Conservation (phyloP, 2,888 invertebrate species). For the Mechanitis mazaeus region DNA sequence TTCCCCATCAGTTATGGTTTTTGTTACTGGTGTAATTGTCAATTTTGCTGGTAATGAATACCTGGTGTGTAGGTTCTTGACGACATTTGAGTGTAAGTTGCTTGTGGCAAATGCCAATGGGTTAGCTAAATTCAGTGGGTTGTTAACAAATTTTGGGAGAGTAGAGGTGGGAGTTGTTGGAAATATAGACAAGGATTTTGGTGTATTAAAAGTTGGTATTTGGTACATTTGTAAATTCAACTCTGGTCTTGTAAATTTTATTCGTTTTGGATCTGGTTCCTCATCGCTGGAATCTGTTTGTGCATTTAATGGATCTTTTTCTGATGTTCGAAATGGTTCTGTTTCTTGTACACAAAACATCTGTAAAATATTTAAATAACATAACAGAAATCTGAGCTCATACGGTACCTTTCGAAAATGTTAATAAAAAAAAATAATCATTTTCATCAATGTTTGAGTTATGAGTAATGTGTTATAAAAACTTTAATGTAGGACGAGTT, state of each 20-base stretch:
- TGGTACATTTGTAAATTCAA: slow-evolving; percentile 66
- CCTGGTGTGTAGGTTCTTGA: slow-evolving; percentile 55
- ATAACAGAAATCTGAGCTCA: not conserved
- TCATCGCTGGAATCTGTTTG: slow-evolving; percentile 62
- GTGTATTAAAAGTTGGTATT: slow-evolving; percentile 61
- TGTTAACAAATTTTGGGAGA: slow-evolving; percentile 65
- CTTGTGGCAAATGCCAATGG: slow-evolving; percentile 51
- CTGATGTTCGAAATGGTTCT: slow-evolving; percentile 48
- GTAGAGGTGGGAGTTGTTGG: slow-evolving; percentile 43
- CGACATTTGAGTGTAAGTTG: slow-evolving; percentile 49
- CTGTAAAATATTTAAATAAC: slow-evolving; percentile 38
- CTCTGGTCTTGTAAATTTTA: slow-evolving; percentile 50
- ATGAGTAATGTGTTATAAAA: too few species aligned
- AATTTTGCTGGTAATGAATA: slow-evolving; percentile 60
- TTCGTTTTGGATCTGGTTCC: slow-evolving; percentile 55
- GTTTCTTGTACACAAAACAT: slow-evolving; percentile 70
- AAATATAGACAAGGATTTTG: slow-evolving; percentile 56
- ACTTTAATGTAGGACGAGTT: too few species aligned
- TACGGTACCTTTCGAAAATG: too few species aligned
- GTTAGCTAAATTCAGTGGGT: slow-evolving; percentile 63
- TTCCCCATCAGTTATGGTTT: slow-evolving; percentile 44
- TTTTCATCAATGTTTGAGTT: too few species aligned
- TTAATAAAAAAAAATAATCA: too few species aligned
- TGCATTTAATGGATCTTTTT: slow-evolving; percentile 43
- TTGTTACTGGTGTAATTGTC: slow-evolving; percentile 56